Base-by-base conservation (phyloP, 2,888 invertebrate genomes). In the Mantis religiosa region DNA sequence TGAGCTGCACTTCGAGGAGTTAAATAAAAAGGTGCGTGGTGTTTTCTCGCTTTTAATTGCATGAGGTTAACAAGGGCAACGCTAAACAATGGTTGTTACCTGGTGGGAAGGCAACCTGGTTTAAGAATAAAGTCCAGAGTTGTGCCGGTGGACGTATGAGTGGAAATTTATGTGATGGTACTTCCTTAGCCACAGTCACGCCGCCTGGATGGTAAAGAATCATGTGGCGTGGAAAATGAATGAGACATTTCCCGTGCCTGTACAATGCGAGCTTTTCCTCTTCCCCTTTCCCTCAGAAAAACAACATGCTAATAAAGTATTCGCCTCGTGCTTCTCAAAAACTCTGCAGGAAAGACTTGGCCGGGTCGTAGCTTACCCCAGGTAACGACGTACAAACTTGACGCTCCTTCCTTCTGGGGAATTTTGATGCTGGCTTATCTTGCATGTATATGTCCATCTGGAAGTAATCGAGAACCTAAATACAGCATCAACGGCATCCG, bases 151-250 rank as follows among this genome's bases (percentile, higher is more conserved):
- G 54, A 71, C 54, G 54, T 71, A 71, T 71, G 54, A 71, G 54
- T 20, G 20, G 54, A 71, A 85, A 85, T 85, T 85, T 85, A 85
- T 85, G 71, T 86, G 81, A 30, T 28, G 86, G 30, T 6, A 81
- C 81, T 86, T 86, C 86, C 86, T 86, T 81, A 81, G 20, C 15
- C 20, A 71, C 25, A 25, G 54, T 71, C 54, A 28, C 27, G 28
- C 86, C 9, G 86, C 86, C 86, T 14, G 30, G 28, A 86, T 28
- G 28, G 81, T 54, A 81, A 71, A 41, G 81, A 86, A 81, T n/a
- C 81, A 86, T 47, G 86, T 27, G 81, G 47, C 86, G 86, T 86
- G 86, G 86, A 86, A 86, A 86, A 86, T 86, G 30, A 28, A 86
- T 81, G 86, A 86, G 81, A 86, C 28, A 8, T 86, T 86, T 86